phyloP scores from a whole-genome alignment of 2,888 invertebrate species.

The Tortrix viridana region DNA sequence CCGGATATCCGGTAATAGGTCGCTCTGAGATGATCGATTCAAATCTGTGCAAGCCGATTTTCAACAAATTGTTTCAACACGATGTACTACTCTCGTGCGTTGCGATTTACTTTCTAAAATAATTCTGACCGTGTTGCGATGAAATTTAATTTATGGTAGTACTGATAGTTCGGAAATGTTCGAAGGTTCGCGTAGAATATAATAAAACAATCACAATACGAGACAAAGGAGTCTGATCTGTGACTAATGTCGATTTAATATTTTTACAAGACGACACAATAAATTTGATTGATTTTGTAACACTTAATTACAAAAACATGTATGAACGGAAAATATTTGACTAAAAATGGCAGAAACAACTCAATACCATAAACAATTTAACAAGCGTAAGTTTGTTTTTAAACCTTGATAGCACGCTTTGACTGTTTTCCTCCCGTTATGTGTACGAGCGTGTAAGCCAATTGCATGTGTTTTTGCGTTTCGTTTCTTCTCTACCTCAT shows the following conservation, averaged over 20 bases:
- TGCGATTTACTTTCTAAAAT: slow-evolving; percentile 7
- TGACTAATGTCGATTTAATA: slow-evolving; percentile 50
- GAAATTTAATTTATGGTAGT: slow-evolving; percentile 16
- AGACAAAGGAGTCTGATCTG: slow-evolving; percentile 52
- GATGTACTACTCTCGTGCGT: slow-evolving; percentile 1
- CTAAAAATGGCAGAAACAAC: slow-evolving; percentile 76
- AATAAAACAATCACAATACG: slow-evolving; percentile 9
- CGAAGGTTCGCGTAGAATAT: slow-evolving; percentile 18
- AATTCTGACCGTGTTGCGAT: slow-evolving; percentile 1
- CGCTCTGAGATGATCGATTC: slow-evolving; percentile 59
- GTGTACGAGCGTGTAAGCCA: slow-evolving; percentile 7
- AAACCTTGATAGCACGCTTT: slow-evolving; percentile 22
- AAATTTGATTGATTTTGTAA: slow-evolving; percentile 71
- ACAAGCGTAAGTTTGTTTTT: slow-evolving; percentile 46
- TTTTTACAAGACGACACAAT: slow-evolving; percentile 69
- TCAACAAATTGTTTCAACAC: slow-evolving; percentile 4
- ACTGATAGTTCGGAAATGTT: slow-evolving; percentile 8
- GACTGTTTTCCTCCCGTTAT: not conserved
- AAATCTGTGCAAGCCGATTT: slow-evolving; percentile 47
- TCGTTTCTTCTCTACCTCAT: slow-evolving; percentile 9
- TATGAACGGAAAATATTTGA: slow-evolving; percentile 78
- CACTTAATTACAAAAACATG: slow-evolving; percentile 64
- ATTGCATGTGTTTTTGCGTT: slow-evolving; percentile 2
- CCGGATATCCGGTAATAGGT: slow-evolving; percentile 76
- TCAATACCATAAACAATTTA: slow-evolving; percentile 67